Conservation (phyloP, 2,113 vertebrate genomes). For the Poeciliopsis retropinna region DNA sequence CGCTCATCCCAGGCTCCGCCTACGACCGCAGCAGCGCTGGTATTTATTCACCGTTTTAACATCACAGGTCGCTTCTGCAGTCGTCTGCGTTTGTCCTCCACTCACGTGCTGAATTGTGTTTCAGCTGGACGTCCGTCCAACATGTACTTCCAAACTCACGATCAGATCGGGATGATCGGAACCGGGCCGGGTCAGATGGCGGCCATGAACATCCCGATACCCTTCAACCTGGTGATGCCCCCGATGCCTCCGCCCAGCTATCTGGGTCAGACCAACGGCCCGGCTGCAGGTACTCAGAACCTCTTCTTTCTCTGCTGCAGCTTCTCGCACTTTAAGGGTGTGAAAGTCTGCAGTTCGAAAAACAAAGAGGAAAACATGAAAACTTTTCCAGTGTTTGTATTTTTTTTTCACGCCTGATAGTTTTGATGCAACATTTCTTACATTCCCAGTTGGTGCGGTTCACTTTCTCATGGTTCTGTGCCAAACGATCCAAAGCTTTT, state of each 20-base stretch:
- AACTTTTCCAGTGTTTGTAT: no score
- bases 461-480: no score
- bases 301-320: neutral
- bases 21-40: constrained; percentile 91
- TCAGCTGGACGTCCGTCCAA: constrained; percentile 89
- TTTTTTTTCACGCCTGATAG: no score
- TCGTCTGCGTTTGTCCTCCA: neutral
- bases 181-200: constrained; percentile 90
- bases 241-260: constrained; percentile 95
- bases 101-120: constrained; percentile 6
- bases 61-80: neutral
- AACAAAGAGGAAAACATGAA: no score
- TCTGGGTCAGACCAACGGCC: constrained; percentile 92
- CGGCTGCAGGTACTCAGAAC: constrained; percentile 83
- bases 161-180: constrained; percentile 98
- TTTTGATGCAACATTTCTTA: no score
- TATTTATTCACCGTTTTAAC: constrained; percentile 16
- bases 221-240: constrained; percentile 97
- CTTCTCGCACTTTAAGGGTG: no score
- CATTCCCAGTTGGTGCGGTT: no score
- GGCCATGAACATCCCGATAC: constrained; percentile 97
- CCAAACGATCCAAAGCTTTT: no score
- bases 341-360: no score
- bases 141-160: constrained; percentile 99
- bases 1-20: constrained; percentile 95